These are phyloP conservation scores for Porites cylindrica DNA, from an alignment of 92 coral and sea anemone species.

Conservation along the genomic window DNA sequence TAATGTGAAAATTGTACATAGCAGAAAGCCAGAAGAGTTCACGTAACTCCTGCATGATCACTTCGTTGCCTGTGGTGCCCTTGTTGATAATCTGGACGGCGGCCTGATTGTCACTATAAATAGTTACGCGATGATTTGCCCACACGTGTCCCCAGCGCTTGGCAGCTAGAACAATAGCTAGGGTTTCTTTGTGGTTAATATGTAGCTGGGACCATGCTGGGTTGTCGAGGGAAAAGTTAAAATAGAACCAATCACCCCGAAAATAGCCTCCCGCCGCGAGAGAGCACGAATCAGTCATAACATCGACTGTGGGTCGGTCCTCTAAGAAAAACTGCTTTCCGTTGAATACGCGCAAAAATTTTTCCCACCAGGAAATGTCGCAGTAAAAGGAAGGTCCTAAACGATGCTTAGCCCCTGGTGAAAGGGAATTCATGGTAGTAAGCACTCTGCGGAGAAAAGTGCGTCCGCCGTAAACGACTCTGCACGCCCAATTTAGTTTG, in stretches of 20 bases:
- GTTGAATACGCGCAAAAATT: neutral
- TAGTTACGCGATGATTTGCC: constrained; percentile 46
- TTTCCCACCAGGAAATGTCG: neutral
- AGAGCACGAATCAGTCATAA: constrained; percentile 35
- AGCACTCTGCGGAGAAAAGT: constrained; percentile 20
- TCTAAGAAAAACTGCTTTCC: neutral
- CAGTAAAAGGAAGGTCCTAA: neutral
- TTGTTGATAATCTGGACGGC: constrained; percentile 56
- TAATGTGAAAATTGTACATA: constrained; percentile 25
- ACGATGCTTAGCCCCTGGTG: constrained; percentile 5
- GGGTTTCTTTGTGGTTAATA: constrained; percentile 48
- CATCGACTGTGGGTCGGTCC: constrained; percentile 28
- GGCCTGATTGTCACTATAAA: constrained; percentile 57
- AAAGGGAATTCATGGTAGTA: constrained; percentile 18
- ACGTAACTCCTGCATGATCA: constrained; percentile 53
- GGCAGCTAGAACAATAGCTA: constrained; percentile 22
- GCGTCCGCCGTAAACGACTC: constrained; percentile 29
- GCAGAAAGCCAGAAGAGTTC: constrained; percentile 55
- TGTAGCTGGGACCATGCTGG: constrained; percentile 28
- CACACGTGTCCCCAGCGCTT: constrained; percentile 41
- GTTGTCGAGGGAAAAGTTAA: constrained; percentile 18
- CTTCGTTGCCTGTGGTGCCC: constrained; percentile 36
- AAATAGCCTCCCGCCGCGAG: constrained; percentile 39
- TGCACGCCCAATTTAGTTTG: constrained; percentile 36
- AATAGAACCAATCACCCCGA: constrained; percentile 50